A percentile compares a stretch with the other conserved stretches of the same genome.
These are phyloP conservation scores for Sebastes matsubarae DNA, from an alignment of 2,797 vertebrate species.

Conservation along the genomic window DNA sequence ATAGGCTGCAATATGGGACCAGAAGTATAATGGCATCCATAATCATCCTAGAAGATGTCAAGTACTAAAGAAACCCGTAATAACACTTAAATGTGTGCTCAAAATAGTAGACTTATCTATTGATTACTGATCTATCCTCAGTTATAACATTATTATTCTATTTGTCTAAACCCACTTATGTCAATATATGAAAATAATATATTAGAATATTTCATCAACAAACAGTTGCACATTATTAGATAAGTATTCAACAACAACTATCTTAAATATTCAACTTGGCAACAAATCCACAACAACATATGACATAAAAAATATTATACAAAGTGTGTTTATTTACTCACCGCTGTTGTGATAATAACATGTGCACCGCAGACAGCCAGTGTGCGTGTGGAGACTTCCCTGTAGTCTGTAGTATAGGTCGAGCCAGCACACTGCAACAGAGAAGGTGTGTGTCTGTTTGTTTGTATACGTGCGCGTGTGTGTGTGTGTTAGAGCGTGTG, in stretches of 20 bases:
- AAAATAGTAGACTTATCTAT: background rate
- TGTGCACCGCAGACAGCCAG: slow-evolving; percentile 46
- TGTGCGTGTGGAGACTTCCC: slow-evolving; percentile 18
- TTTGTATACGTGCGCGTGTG: background rate
- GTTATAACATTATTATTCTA: background rate
- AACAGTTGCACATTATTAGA: slow-evolving; percentile 8
- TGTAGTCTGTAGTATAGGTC: slow-evolving; percentile 15
- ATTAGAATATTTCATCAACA: background rate
- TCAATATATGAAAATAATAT: background rate
- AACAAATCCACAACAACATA: background rate
- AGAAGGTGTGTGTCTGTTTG: slow-evolving; percentile 57
- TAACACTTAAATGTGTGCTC: background rate
- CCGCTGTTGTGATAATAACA: slow-evolving; percentile 61
- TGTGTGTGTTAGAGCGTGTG: background rate
- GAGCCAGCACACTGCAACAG: slow-evolving; percentile 12
- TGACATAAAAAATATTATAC: background rate
- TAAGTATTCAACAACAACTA: background rate
- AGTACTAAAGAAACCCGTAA: background rate
- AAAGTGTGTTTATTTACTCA: slow-evolving; percentile 40
- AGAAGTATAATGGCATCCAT: background rate
- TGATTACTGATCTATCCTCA: background rate
- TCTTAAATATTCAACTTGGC: background rate
- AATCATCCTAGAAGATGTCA: background rate
- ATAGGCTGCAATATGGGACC: background rate
- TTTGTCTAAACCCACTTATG: background rate